A percentile compares a stretch with the other conserved stretches of the same genome.
Evolutionary conservation across 2,113 vertebrate species (phyloP).

Genomic region (Myxocyprinus asiaticus): DNA sequence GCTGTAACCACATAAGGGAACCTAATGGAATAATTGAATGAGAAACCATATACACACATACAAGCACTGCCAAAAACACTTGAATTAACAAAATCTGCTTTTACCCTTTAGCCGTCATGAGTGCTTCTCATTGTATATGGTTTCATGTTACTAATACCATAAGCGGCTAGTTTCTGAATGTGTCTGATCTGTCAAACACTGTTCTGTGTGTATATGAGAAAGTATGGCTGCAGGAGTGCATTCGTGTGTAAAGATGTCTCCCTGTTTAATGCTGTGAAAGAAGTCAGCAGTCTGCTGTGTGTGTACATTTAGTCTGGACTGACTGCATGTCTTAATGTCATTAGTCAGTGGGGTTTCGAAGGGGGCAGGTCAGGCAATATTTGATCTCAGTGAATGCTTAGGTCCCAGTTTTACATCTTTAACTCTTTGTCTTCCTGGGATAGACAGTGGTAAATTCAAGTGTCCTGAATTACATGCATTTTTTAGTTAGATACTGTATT

Average conservation of each 20-base stretch:
- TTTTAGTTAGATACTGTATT: too few relatives aligned
- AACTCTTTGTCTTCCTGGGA: conserved; percentile 37
- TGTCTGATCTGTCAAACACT: conserved; percentile 5
- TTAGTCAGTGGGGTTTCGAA: conserved; percentile 37
- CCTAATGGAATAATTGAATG: background rate
- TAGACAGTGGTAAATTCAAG: too few relatives aligned
- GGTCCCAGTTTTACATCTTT: conserved; percentile 19
- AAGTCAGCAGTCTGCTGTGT: conserved; percentile 22
- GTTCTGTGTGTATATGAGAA: background rate
- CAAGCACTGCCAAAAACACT: background rate
- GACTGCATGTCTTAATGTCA: conserved; percentile 37
- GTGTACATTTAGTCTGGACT: conserved; percentile 49
- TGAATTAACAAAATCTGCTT: conserved; percentile 10
- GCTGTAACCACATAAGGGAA: background rate
- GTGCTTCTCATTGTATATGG: background rate
- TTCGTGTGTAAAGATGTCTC: conserved; percentile 17
- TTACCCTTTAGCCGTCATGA: conserved; percentile 4
- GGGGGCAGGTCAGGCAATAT: conserved; percentile 36
- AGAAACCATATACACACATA: conserved; percentile 17
- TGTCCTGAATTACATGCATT: background rate
- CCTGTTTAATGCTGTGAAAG: conserved; percentile 34
- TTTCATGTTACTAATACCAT: background rate
- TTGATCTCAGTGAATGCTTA: conserved; percentile 45
- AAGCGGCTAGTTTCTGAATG: conserved; percentile 1
- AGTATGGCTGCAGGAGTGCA: conserved; percentile 12